Conservation (phyloP, 2,888 invertebrate species). For the Phanerotoma sp. region DNA sequence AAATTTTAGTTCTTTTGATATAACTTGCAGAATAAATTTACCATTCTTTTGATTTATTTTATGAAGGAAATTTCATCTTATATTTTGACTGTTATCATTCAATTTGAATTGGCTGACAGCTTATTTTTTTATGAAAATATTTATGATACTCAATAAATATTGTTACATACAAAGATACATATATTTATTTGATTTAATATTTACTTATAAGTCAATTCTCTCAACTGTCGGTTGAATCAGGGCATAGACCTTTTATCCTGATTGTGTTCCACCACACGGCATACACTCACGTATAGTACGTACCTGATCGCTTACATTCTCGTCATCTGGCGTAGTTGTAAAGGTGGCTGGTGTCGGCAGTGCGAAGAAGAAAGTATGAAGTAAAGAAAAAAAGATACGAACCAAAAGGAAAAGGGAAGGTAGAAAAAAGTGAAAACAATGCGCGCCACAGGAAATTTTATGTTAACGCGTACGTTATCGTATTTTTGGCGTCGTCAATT, state of each 20-base stretch:
- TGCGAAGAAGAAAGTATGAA: neutral
- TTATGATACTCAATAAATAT: too few relatives aligned
- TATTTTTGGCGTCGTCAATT: neutral
- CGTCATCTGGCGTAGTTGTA: neutral
- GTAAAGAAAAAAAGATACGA: neutral
- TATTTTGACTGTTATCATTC: too few relatives aligned
- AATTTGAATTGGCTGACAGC: too few relatives aligned
- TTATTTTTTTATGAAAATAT: too few relatives aligned
- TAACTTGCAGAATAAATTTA: too few relatives aligned
- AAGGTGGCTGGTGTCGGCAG: neutral
- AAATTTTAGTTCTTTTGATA: too few relatives aligned
- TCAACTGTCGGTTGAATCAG: neutral
- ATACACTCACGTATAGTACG: constrained; percentile 1
- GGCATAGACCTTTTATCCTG: constrained; percentile 4
- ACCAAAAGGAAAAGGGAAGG: neutral
- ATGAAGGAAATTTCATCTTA: too few relatives aligned
- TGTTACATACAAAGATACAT: too few relatives aligned
- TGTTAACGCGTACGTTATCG: neutral
- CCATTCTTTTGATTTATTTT: too few relatives aligned
- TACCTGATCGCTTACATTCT: neutral
- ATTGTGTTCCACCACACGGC: constrained; percentile 1
- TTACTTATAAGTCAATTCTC: neutral
- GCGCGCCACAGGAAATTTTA: neutral
- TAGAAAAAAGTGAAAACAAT: constrained; percentile 15
- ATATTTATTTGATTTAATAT: too few relatives aligned